These are phyloP conservation scores for Pseudococcus longispinus DNA, from an alignment of 2,888 invertebrate genomes.

Conservation along the genomic window DNA sequence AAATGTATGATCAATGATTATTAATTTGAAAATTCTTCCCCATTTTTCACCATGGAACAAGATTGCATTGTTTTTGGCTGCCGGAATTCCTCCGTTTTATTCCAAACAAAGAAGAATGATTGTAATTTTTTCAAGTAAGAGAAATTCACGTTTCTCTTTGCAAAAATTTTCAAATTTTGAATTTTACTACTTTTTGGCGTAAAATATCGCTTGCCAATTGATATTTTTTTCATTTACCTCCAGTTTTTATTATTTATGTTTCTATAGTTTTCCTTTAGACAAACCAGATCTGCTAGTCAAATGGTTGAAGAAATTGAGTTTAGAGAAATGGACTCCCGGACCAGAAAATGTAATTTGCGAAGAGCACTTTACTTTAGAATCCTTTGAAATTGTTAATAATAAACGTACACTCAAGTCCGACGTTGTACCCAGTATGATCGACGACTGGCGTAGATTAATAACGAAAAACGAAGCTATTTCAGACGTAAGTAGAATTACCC, in stretches of 20 bases:
- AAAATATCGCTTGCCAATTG: too few species aligned
- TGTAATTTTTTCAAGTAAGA: conserved; percentile 46
- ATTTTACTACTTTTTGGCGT: background rate
- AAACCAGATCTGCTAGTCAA: background rate
- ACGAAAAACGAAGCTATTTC: background rate
- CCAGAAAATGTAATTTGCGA: conserved; percentile 46
- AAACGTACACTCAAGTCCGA: background rate
- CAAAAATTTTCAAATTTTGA: background rate
- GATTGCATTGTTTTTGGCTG: conserved; percentile 44
- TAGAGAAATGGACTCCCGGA: conserved; percentile 32
- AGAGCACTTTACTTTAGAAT: conserved; percentile 34
- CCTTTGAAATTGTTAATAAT: conserved; percentile 17
- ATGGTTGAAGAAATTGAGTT: conserved; percentile 40
- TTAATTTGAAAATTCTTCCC: background rate
- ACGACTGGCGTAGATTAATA: conserved; percentile 20
- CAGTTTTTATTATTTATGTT: background rate
- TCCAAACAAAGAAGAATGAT: conserved; percentile 20
- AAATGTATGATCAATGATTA: background rate
- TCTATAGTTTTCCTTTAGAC: conserved; percentile 4
- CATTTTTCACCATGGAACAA: background rate
- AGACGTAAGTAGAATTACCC: background rate
- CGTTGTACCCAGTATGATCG: conserved; percentile 35
- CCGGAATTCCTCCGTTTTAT: conserved; percentile 8
- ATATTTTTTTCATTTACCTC: too few species aligned
- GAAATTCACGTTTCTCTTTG: conserved; percentile 33